Evolutionary conservation across 1,140 invertebrate genomes (phyloP), one percentile per base, ranked within the genome.

Genomic region (Whitmania pigra): DNA sequence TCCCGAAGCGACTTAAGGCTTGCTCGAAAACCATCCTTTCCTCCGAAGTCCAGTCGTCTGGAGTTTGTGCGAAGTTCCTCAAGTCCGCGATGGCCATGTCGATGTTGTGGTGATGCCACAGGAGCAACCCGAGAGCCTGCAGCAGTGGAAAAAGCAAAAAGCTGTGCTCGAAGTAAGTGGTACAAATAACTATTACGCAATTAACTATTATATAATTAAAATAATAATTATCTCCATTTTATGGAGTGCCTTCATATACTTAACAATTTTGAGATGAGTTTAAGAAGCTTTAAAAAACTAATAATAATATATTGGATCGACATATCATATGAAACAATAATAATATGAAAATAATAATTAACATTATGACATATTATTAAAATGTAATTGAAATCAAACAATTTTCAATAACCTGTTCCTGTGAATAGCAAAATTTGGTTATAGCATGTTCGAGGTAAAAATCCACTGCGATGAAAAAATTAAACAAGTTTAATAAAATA

Each of bases 1-100:
- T 74, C 4, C 73, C 73, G 68, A 68, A 69, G 69, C 67, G 72
- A 43, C 54, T 49, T 17, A 72, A 69, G 7, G 69, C 73, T 67
- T 72, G 70, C 60, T 74, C 73, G 60, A 74, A 74, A 13, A 72
- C 18, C 40, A 68, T n/a, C 29, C 36, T 29, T 18, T 74, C 73
- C 71, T 74, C 73, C 29, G 36, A 53, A 17, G 31, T 72, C 73
- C 73, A 74, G 29, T 72, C 66, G 40, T 63, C 69, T 0, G 36
- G 43, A 54, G 49, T 49, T 13, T 36, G 69, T 0, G 69, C 49
- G 29, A 53, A 70, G n/a, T 70, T 49, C 18, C 36, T 18, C 15
- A 70, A 40, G 43, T 70, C 69, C 11, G 69, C 36, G 5, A 70
- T 7, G 22, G 69, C 69, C 36, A 22, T 17, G 43, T 70, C 69